These are phyloP conservation scores for Sternarchorhynchus goeldii DNA, from an alignment of 2,797 vertebrate species.

Conservation along the genomic window DNA sequence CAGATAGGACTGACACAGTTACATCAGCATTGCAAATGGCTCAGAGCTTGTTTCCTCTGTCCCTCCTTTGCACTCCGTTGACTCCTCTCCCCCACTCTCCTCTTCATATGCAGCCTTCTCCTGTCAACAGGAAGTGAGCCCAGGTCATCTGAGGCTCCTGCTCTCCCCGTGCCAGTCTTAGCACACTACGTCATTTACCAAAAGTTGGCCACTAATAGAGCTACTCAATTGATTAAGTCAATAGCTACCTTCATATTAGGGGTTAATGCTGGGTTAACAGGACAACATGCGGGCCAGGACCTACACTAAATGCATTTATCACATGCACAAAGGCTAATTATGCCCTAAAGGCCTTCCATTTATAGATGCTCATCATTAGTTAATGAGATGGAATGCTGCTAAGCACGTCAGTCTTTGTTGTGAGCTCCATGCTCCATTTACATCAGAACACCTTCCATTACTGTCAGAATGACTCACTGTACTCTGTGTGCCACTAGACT, in stretches of 20 bases:
- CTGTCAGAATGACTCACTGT: not conserved
- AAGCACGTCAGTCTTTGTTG: slow-evolving; percentile 39
- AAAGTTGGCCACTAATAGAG: slow-evolving; percentile 70
- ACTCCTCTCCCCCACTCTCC: slow-evolving; percentile 36
- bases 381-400: slow-evolving; percentile 65
- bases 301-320: slow-evolving; percentile 57
- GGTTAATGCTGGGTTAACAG: slow-evolving; percentile 76
- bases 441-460: slow-evolving; percentile 34
- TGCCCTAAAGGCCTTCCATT: slow-evolving; percentile 65
- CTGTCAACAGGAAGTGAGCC: not conserved
- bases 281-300: slow-evolving; percentile 65
- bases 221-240: slow-evolving; percentile 72
- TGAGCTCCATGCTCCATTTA: slow-evolving; percentile 30
- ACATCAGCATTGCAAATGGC: slow-evolving; percentile 44
- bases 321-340: slow-evolving; percentile 64
- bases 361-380: slow-evolving; percentile 70
- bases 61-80: slow-evolving; percentile 35
- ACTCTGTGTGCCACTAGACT: slow-evolving; percentile 13
- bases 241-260: slow-evolving; percentile 76
- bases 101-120: not conserved
- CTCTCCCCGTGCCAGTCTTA: slow-evolving; percentile 51
- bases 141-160: slow-evolving; percentile 58
- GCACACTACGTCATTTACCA: slow-evolving; percentile 63
- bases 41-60: slow-evolving; percentile 44
- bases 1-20: slow-evolving; percentile 46